A percentile compares a stretch with the other conserved stretches of the same genome.
Evolutionary conservation across 1,140 invertebrate species (phyloP).

Genomic region (Halotydeus destructor): DNA sequence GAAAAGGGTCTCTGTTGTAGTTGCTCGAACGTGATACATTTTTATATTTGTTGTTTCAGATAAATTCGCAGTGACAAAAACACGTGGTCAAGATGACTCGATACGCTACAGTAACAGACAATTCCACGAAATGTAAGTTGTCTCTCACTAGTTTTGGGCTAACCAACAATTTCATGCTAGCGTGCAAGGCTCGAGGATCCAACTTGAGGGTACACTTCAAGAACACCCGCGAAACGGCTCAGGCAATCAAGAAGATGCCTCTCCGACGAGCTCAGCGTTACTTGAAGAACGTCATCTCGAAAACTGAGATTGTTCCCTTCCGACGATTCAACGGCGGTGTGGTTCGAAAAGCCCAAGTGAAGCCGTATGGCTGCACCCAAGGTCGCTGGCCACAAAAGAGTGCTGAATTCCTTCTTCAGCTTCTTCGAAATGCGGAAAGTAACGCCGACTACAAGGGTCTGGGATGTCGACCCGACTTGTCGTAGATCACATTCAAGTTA

Average conservation of each 20-base stretch:
- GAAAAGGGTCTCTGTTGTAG: neutral
- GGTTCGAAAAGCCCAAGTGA: slow-evolving; percentile 79
- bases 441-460: slow-evolving; percentile 93
- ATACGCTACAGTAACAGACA: slow-evolving; percentile 86
- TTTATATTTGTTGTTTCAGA: neutral
- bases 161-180: too few relatives aligned
- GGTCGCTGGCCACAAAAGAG: slow-evolving; percentile 98
- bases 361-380: slow-evolving; percentile 83
- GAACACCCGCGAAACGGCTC: slow-evolving; percentile 96
- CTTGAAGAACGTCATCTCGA: slow-evolving; percentile 84
- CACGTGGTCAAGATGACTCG: slow-evolving; percentile 50
- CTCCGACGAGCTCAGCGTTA: slow-evolving; percentile 77
- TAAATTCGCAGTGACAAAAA: neutral
- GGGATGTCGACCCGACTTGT: slow-evolving; percentile 90
- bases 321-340: slow-evolving; percentile 91
- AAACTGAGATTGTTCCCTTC: slow-evolving; percentile 98
- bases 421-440: slow-evolving; percentile 93
- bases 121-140: slow-evolving; percentile 56
- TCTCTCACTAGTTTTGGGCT: neutral
- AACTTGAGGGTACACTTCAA: slow-evolving; percentile 95
- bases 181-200: slow-evolving; percentile 92
- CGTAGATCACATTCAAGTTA: slow-evolving; percentile 95
- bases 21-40: neutral
- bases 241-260: slow-evolving; percentile 84
- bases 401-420: slow-evolving; percentile 85